These are phyloP conservation scores for Melanophora roralis DNA, from an alignment of 2,888 invertebrate genomes.

Conservation along the genomic window DNA sequence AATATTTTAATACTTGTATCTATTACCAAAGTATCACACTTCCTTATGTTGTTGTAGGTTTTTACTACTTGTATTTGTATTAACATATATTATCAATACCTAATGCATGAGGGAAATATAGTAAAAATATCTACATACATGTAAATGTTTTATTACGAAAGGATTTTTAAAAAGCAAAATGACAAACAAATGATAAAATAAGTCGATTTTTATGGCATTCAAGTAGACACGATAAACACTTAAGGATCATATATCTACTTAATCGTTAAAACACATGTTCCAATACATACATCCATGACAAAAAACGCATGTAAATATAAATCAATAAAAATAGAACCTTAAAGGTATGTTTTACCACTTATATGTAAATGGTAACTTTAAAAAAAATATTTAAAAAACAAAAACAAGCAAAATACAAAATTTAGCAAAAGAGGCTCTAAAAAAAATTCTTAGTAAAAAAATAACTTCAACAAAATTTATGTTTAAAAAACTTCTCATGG, in stretches of 20 bases:
- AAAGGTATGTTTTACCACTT: too few species aligned
- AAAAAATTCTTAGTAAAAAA: too few species aligned
- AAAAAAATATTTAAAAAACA: not conserved
- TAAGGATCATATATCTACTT: conserved; percentile 1
- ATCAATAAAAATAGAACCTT: conserved; percentile 7
- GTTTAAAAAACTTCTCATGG: too few species aligned
- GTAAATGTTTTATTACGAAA: conserved; percentile 18
- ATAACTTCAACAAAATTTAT: too few species aligned
- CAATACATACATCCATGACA: too few species aligned
- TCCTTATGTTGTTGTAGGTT: not conserved
- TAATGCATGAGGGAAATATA: not conserved
- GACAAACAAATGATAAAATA: conserved; percentile 32
- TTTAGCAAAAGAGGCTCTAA: too few species aligned
- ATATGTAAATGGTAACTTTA: not conserved
- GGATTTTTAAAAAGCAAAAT: conserved; percentile 1
- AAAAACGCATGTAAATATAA: conserved; percentile 11
- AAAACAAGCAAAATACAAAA: too few species aligned
- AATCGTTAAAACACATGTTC: conserved; percentile 36
- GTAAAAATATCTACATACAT: not conserved
- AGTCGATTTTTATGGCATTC: conserved; percentile 48
- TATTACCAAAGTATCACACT: not conserved
- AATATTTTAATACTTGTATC: not conserved
- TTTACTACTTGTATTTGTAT: too few species aligned
- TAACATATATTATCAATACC: conserved; percentile 6
- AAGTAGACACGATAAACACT: conserved; percentile 40